These are phyloP conservation scores for Catharus ustulatus DNA, from an alignment of 2,797 vertebrate genomes.

Conservation along the genomic window DNA sequence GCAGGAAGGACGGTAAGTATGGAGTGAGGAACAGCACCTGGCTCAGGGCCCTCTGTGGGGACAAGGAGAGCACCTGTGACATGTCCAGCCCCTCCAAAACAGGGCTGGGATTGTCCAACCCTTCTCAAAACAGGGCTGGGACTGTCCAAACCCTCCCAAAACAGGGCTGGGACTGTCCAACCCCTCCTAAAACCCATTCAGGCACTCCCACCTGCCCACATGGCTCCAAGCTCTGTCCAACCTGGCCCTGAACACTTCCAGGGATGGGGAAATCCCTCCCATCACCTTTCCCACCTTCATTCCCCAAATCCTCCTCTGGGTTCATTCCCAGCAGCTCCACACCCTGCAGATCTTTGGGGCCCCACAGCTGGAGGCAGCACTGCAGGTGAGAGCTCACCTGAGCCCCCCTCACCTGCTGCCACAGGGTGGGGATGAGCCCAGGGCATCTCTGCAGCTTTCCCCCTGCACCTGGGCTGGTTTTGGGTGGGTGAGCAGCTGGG, in stretches of 20 bases:
- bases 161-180: too few species aligned
- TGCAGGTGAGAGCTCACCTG: background rate
- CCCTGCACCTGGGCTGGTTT: fast-evolving
- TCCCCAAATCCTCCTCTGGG: background rate
- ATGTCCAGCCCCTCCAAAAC: too few species aligned
- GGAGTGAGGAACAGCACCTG: slow-evolving; percentile 87
- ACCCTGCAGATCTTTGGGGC: background rate
- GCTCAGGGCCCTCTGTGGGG: slow-evolving; percentile 73
- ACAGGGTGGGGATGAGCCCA: fast-evolving
- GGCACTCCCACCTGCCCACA: background rate
- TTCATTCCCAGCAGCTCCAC: background rate
- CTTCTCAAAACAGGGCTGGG: too few species aligned
- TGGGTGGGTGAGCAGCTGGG: fast-evolving
- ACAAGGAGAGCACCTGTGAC: too few species aligned
- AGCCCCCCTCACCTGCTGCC: background rate
- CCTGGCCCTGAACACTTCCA: background rate
- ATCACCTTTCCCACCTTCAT: background rate
- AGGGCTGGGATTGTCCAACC: too few species aligned
- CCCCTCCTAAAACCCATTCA: too few species aligned
- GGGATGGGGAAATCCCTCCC: background rate
- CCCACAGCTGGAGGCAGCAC: background rate
- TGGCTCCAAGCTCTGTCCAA: background rate
- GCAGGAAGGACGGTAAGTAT: slow-evolving; percentile 79
- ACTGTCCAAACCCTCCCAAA: background rate
- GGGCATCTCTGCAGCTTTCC: background rate